A percentile compares a stretch with the other conserved stretches of the same genome.
Evolutionary conservation across 2,888 invertebrate genomes (phyloP).

Genomic region (Polydrusus pterygomalis): DNA sequence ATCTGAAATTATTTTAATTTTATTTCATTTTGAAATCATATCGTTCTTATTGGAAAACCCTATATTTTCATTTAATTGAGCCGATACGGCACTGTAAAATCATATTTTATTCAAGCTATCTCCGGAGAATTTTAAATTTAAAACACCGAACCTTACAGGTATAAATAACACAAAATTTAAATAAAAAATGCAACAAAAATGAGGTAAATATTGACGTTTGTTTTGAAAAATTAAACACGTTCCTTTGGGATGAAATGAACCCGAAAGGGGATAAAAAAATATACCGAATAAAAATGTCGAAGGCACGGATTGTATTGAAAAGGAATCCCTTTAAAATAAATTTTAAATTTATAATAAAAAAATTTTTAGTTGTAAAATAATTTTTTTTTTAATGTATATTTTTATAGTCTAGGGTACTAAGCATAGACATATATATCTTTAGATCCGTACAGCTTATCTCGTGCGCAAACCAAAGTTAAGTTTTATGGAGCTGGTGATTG

Average conservation of each 20-base stretch:
- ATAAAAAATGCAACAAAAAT: constrained; percentile 7
- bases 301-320: not conserved
- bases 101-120: not conserved
- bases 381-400: not conserved
- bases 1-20: too few relatives aligned
- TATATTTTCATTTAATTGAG: too few relatives aligned
- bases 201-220: constrained; percentile 16
- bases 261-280: constrained; percentile 1
- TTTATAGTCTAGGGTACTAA: not conserved
- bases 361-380: too few relatives aligned
- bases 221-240: constrained; percentile 11
- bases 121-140: constrained; percentile 3
- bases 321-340: not conserved
- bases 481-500: too few relatives aligned
- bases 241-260: constrained; percentile 9
- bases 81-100: not conserved
- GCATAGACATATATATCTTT: too few relatives aligned
- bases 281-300: not conserved
- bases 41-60: too few relatives aligned
- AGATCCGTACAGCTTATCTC: too few relatives aligned
- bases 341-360: not conserved
- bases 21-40: too few relatives aligned
- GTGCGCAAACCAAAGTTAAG: too few relatives aligned
- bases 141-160: constrained; percentile 5
- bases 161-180: constrained; percentile 13